These are phyloP conservation scores for Jacana jacana DNA, from an alignment of 2,113 vertebrate species.

Conservation along the genomic window DNA sequence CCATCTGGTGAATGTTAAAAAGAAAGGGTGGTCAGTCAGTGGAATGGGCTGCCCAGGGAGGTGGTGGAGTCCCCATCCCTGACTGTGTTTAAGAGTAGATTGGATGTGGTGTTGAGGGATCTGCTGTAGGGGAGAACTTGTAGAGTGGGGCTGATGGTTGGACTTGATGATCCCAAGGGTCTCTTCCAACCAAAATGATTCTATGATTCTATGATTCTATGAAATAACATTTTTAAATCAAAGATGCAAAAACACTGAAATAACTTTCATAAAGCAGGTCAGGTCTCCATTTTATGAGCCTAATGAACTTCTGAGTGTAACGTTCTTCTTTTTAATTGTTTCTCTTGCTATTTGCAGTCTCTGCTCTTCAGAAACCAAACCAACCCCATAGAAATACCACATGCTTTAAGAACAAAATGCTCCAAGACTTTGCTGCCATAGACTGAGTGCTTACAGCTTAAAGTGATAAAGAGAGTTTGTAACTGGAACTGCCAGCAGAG, in stretches of 20 bases:
- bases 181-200: no score
- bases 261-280: not conserved
- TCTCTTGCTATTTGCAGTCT: not conserved
- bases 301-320: not conserved
- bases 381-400: not conserved
- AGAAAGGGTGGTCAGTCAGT: no score
- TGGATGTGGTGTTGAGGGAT: no score
- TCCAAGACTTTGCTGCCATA: not conserved
- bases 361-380: not conserved
- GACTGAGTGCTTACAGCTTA: not conserved
- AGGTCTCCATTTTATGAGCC: not conserved
- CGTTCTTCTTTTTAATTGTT: fast-evolving
- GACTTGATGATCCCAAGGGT: no score
- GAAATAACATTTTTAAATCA: not conserved
- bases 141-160: no score
- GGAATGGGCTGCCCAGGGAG: no score
- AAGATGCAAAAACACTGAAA: not conserved
- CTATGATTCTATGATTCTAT: no score
- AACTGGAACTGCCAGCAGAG: not conserved
- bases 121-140: no score
- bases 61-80: no score
- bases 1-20: not conserved
- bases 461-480: not conserved
- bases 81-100: no score
- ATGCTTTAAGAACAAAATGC: not conserved